Conservation (phyloP, 2,888 invertebrate species). For the Anarsia innoxiella region DNA sequence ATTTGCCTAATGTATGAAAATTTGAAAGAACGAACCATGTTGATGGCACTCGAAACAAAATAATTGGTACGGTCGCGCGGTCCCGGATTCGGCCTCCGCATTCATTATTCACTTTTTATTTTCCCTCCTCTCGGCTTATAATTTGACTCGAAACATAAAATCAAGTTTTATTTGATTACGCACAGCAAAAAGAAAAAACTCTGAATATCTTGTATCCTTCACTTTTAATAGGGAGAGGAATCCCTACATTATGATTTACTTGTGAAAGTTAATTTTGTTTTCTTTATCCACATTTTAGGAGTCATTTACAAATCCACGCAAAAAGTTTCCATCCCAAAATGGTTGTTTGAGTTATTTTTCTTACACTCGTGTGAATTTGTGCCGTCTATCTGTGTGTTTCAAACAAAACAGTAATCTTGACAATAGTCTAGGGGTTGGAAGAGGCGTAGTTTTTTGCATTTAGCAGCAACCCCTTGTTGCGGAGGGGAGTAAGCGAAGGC, state of each 20-base stretch:
- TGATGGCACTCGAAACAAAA: slow-evolving; percentile 74
- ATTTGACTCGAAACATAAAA: slow-evolving; percentile 74
- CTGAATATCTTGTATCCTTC: slow-evolving; percentile 56
- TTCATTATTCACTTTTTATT: slow-evolving; percentile 75
- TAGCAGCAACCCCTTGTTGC: slow-evolving; percentile 29
- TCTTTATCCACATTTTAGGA: slow-evolving; percentile 17
- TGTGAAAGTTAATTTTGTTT: slow-evolving; percentile 38
- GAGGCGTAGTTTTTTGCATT: slow-evolving; percentile 61
- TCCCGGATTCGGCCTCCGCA: slow-evolving; percentile 67
- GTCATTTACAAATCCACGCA: slow-evolving; percentile 14
- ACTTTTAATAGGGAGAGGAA: slow-evolving; percentile 54
- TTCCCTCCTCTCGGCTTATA: slow-evolving; percentile 69
- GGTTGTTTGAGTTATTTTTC: slow-evolving; percentile 1
- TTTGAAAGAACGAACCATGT: slow-evolving; percentile 72
- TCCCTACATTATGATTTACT: slow-evolving; percentile 44
- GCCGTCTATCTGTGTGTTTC: slow-evolving; percentile 40
- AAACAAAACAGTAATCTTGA: slow-evolving; percentile 60
- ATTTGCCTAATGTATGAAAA: slow-evolving; percentile 74
- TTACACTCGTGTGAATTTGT: slow-evolving; percentile 22
- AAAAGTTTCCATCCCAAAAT: slow-evolving; percentile 6
- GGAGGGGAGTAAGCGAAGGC: slow-evolving; percentile 57
- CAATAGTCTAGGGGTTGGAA: slow-evolving; percentile 53
- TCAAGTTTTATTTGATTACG: slow-evolving; percentile 73
- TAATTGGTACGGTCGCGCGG: slow-evolving; percentile 72
- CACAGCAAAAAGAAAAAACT: slow-evolving; percentile 56